phyloP scores from a whole-genome alignment of 1,140 invertebrate species.

The Vanessa atalanta region DNA sequence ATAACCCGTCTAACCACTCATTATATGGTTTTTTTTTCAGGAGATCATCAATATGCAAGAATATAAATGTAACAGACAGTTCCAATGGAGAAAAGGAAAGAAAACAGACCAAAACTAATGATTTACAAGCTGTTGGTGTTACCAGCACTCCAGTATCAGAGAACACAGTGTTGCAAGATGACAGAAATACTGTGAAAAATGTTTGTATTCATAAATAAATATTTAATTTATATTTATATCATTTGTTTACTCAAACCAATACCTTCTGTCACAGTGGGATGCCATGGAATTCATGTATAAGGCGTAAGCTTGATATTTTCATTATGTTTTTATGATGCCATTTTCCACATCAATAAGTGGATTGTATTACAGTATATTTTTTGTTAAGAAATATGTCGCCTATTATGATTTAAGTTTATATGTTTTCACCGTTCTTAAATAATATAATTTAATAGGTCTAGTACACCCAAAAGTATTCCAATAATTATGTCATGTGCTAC shows the following conservation, averaged over 20 bases:
- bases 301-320: no score
- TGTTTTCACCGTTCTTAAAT: no score
- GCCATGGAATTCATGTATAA: no score
- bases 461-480: no score
- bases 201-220: constrained; percentile 48
- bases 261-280: neutral
- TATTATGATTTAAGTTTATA: no score
- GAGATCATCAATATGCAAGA: constrained; percentile 68
- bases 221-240: neutral
- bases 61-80: constrained; percentile 54
- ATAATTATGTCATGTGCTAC: no score
- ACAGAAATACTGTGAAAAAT: constrained; percentile 66
- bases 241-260: constrained; percentile 4
- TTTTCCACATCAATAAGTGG: no score
- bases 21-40: constrained; percentile 43
- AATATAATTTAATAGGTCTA: no score
- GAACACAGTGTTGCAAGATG: constrained; percentile 50
- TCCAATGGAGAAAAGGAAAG: constrained; percentile 54
- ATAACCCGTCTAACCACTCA: neutral
- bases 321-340: no score
- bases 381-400: no score
- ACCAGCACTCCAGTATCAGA: constrained; percentile 36
- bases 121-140: constrained; percentile 21
- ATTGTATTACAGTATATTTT: no score
- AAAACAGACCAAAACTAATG: constrained; percentile 40